Base-by-base conservation (phyloP, 2,113 vertebrate genomes). In the Octodon degus region DNA sequence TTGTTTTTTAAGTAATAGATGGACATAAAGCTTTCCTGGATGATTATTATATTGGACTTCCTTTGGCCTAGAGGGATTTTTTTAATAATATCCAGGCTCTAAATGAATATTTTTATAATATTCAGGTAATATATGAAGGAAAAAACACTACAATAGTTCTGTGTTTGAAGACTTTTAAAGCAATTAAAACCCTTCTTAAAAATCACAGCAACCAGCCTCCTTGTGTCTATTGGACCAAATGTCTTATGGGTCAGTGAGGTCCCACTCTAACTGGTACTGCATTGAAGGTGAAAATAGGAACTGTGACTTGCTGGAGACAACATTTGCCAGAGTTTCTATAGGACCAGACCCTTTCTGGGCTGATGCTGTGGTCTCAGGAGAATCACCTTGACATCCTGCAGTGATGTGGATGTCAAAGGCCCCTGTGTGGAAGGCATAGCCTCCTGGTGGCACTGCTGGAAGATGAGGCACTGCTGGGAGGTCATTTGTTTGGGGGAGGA, bases 131-230 rank as follows among this genome's bases (percentile, higher is more conserved):
- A 67, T 17, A 80, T 1, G 65, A 92, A 92, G 58, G 63, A 88
- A 76, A 85, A n/a, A 84, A 22, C 24, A 47, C 34, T 7, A 3
- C 0, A 63, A 40, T 50, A 30, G 11, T 83, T 43, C 3, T 32
- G 37, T 53, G 77, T 88, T 53, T n/a, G 25, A 83, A 91, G 87
- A 76, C 43, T 67, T 93, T 30, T n/a, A 65, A 86, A 97, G 63
- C 80, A 65, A 76, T 16, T 34, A 37, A 22, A 70, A 27, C 12
- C 80, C 58, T 58, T 74, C n/a, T 34, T 16, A 55, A 58, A 94
- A 91, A 62, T n/a, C 37, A 37, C 74, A 30, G 34, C 2, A 11
- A 50, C 25, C 22, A 74, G 2, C 50, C 14, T 32, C 27, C 25
- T 34, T 3, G 47, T n/a, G 58, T 37, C 55, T 58, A 11, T 3